phyloP scores from a whole-genome alignment of 2,113 vertebrate species.

The Lagopus leucura region DNA sequence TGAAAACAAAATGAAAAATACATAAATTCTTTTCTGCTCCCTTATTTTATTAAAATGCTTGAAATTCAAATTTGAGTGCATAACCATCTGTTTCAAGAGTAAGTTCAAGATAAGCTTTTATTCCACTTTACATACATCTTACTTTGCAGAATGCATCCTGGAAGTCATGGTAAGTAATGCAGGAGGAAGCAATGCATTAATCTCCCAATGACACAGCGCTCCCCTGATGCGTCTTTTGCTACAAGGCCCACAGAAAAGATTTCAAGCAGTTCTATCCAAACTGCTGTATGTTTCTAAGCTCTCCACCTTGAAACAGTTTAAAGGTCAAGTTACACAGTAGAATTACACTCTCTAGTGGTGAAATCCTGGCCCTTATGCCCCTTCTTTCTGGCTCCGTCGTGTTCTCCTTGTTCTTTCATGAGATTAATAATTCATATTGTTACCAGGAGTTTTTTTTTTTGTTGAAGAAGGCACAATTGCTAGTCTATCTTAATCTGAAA shows the following conservation, averaged over 20 bases:
- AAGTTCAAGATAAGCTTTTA: neutral
- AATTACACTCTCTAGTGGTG: constrained; percentile 36
- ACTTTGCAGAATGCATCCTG: constrained; percentile 14
- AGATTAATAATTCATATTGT: neutral
- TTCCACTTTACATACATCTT: constrained; percentile 15
- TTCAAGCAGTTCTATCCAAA: neutral
- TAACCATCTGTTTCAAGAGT: neutral
- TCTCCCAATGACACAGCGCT: neutral
- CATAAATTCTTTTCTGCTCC: neutral
- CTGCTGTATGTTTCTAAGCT: neutral
- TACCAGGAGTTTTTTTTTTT: neutral
- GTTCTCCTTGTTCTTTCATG: neutral
- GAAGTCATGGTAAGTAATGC: neutral
- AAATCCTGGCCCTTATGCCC: neutral
- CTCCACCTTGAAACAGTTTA: neutral
- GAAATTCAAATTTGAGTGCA: constrained; percentile 56
- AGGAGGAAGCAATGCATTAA: neutral
- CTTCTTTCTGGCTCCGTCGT: neutral
- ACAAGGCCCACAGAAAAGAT: neutral
- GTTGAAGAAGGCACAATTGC: neutral
- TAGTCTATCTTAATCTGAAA: neutral
- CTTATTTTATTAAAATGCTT: constrained; percentile 2
- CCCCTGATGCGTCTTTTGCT: neutral
- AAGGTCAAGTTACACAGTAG: constrained; percentile 2
- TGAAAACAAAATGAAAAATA: neutral